These are phyloP conservation scores for Apistogramma diplotaenia DNA, from an alignment of 2,113 vertebrate species.

Conservation along the genomic window DNA sequence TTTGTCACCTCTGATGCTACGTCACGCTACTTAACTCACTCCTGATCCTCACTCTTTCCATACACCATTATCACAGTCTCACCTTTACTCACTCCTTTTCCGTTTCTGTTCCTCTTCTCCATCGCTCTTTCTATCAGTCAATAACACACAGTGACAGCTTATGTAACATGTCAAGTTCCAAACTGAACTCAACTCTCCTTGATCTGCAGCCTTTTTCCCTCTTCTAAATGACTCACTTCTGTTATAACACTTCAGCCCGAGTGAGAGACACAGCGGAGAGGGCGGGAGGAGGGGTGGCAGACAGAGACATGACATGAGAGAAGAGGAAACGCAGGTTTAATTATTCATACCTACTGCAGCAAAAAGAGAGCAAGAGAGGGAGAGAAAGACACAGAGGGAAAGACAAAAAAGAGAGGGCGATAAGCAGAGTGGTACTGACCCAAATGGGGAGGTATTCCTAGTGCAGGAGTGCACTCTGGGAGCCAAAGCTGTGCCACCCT, in stretches of 20 bases:
- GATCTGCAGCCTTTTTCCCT: slow-evolving; percentile 67
- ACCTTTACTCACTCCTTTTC: slow-evolving; percentile 36
- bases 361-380: slow-evolving; percentile 28
- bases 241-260: slow-evolving; percentile 72
- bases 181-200: slow-evolving; percentile 71
- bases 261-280: slow-evolving; percentile 65
- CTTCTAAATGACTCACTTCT: slow-evolving; percentile 79
- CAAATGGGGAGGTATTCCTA: slow-evolving; percentile 65
- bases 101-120: slow-evolving; percentile 18
- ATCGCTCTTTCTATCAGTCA: slow-evolving; percentile 51
- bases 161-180: slow-evolving; percentile 71
- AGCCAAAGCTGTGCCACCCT: slow-evolving; percentile 47
- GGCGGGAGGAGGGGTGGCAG: slow-evolving; percentile 55
- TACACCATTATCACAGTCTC: slow-evolving; percentile 47
- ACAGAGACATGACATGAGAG: slow-evolving; percentile 69
- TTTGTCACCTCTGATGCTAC: slow-evolving; percentile 22
- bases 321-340: slow-evolving; percentile 70
- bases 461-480: slow-evolving; percentile 58
- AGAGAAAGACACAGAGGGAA: background rate
- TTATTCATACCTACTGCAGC: slow-evolving; percentile 75
- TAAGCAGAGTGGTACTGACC: slow-evolving; percentile 46
- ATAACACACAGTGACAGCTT: slow-evolving; percentile 73
- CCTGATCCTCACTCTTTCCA: slow-evolving; percentile 6
- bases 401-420: slow-evolving; percentile 11
- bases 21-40: slow-evolving; percentile 17